These are phyloP conservation scores for Hyalella azteca DNA, from an alignment of 2,888 invertebrate species.

Conservation along the genomic window DNA sequence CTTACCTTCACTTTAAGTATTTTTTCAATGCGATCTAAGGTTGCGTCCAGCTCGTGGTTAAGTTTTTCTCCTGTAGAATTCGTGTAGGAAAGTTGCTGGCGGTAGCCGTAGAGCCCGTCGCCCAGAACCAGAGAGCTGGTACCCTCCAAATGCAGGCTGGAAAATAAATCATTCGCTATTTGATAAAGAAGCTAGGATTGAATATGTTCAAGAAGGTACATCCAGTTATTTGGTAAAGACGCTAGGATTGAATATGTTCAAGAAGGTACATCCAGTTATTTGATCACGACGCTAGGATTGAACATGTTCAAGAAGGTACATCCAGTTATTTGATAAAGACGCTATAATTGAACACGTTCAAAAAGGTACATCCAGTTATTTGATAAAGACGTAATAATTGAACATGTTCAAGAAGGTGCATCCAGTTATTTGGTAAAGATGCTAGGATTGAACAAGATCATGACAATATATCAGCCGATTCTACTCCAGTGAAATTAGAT, in stretches of 20 bases:
- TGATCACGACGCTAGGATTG: too few species aligned
- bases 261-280: neutral
- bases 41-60: neutral
- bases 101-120: constrained; percentile 1
- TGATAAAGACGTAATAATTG: too few species aligned
- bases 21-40: constrained; percentile 6
- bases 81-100: constrained; percentile 22
- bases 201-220: neutral
- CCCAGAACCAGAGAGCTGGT: neutral
- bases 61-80: neutral
- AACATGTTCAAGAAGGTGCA: too few species aligned
- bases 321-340: too few species aligned
- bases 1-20: neutral
- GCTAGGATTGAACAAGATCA: too few species aligned
- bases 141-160: constrained; percentile 26
- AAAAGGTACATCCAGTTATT: neutral
- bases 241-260: neutral
- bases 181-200: too few species aligned
- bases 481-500: too few species aligned
- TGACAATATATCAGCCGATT: too few species aligned
- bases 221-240: too few species aligned
- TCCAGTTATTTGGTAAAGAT: too few species aligned
- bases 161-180: too few species aligned
- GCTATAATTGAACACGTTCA: neutral
- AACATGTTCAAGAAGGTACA: neutral